Evolutionary conservation across 2,797 vertebrate species (phyloP), one percentile per base, ranked within the genome.

Genomic region (Sebastes oblongus): DNA sequence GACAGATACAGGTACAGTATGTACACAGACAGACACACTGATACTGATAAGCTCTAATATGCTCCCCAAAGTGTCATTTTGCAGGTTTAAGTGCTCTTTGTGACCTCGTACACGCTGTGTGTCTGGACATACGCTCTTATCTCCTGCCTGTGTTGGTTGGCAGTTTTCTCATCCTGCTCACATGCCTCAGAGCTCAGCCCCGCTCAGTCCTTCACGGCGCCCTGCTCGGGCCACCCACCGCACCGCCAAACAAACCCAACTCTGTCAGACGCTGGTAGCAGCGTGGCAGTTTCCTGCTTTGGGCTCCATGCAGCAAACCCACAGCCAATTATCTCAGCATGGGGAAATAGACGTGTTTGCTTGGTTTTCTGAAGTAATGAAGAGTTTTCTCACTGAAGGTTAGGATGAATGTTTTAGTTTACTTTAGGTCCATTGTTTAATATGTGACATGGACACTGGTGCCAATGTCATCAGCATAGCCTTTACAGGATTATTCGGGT

Each of bases 201-300:
- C 52, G 16, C 55, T 62, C 32, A 29, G 34, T 73, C 27, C 59
- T 65, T 27, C 59, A 25, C 46, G 25, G 27, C 24, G 18, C 76
- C 70, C 69, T 24, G 75, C 83, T 61, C 25, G 18, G 89, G 80
- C 92, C 93, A 94, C 91, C 88, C 91, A 91, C 88, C 5, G 73
- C 83, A 81, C 72, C 13, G 8, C 46, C 66, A 75, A 85, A 91
- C 86, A 92, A 84, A 76, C 69, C 77, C 61, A 42, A 62, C 81
- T 89, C 84, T 91, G 91, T 91, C 68, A 78, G 82, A 82, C 29
- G 69, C 60, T 56, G 78, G 74, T 73, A 74, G 82, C 69, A 62
- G 77, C 46, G 22, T 69, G 80, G 82, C 77, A 72, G 81, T 62
- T 85, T 86, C 88, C 87, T 68, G 70, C 74, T 77, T 42, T 42